Conservation (phyloP, 2,797 vertebrate genomes). For the Corythornis leucogaster region DNA sequence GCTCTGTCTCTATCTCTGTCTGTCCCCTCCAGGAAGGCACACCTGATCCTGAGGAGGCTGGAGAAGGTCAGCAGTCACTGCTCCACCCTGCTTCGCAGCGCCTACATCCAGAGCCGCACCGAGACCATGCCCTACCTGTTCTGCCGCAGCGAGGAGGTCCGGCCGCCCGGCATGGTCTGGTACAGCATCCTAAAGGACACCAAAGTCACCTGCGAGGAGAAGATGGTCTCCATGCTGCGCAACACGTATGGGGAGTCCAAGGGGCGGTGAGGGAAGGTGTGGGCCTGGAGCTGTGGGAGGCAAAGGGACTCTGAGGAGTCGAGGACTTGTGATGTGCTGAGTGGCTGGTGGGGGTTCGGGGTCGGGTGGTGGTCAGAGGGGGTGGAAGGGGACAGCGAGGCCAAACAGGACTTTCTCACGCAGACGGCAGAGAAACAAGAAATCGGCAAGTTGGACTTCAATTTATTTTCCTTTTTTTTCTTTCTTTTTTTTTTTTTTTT, state of each 20-base stretch:
- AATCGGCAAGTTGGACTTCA: conserved; percentile 51
- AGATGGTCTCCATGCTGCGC: conserved; percentile 93
- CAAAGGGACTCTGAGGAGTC: conserved; percentile 66
- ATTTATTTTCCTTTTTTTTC: conserved; percentile 12
- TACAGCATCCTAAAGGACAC: conserved; percentile 92
- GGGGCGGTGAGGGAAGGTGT: conserved; percentile 87
- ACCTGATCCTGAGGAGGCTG: conserved; percentile 90
- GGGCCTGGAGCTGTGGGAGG: conserved; percentile 64
- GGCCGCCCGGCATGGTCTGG: conserved; percentile 85
- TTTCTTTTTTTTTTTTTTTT: conserved; percentile 54
- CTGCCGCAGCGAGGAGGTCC: conserved; percentile 89
- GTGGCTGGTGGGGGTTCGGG: conserved; percentile 68
- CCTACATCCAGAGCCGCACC: conserved; percentile 95
- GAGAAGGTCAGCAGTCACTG: conserved; percentile 92
- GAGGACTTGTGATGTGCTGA: conserved; percentile 54
- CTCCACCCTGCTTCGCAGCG: conserved; percentile 89
- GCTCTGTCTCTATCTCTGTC: not conserved
- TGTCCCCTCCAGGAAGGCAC: conserved; percentile 88
- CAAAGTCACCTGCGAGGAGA: conserved; percentile 91
- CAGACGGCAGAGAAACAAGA: conserved; percentile 45
- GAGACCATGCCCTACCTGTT: conserved; percentile 92
- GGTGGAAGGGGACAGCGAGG: conserved; percentile 67
- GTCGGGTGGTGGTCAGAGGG: conserved; percentile 56
- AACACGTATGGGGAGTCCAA: conserved; percentile 96
- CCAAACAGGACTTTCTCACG: conserved; percentile 73